Evolutionary conservation across 2,797 vertebrate genomes (phyloP).

Genomic region (Spinibarbus caldwelli): DNA sequence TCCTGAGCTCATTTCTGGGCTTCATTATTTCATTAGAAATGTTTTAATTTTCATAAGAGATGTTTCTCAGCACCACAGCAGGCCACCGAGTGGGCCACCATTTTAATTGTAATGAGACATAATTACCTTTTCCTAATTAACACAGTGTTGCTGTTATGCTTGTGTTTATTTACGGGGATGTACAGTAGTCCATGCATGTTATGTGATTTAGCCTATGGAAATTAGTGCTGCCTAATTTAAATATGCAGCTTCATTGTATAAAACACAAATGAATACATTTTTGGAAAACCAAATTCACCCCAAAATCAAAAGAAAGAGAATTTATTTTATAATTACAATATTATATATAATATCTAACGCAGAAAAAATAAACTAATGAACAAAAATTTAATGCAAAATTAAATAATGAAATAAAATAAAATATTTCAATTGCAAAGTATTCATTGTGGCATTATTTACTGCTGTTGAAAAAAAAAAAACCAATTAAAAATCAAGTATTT

Average conservation of each 20-base stretch:
- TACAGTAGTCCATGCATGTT: neutral
- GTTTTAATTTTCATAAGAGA: conserved; percentile 64
- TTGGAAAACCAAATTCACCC: too few relatives aligned
- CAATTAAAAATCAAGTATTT: neutral
- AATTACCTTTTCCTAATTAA: conserved; percentile 34
- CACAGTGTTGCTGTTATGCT: neutral
- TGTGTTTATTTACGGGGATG: conserved; percentile 2
- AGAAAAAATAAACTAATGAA: neutral
- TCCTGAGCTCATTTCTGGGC: conserved; percentile 62
- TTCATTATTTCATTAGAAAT: conserved; percentile 67
- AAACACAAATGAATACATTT: neutral
- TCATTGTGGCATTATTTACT: neutral
- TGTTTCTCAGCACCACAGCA: conserved; percentile 19
- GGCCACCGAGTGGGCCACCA: neutral
- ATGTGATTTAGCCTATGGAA: conserved; percentile 4
- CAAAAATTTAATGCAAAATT: neutral
- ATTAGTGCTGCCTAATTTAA: neutral
- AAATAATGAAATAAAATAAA: neutral
- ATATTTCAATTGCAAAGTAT: too few relatives aligned
- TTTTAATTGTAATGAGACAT: conserved; percentile 4
- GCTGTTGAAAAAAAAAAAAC: too few relatives aligned
- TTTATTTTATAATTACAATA: neutral
- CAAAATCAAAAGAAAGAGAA: neutral
- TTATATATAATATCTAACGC: neutral
- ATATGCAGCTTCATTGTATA: neutral